Evolutionary conservation across 2,113 vertebrate genomes (phyloP).

Genomic region (Chlorodrepanis virens): DNA sequence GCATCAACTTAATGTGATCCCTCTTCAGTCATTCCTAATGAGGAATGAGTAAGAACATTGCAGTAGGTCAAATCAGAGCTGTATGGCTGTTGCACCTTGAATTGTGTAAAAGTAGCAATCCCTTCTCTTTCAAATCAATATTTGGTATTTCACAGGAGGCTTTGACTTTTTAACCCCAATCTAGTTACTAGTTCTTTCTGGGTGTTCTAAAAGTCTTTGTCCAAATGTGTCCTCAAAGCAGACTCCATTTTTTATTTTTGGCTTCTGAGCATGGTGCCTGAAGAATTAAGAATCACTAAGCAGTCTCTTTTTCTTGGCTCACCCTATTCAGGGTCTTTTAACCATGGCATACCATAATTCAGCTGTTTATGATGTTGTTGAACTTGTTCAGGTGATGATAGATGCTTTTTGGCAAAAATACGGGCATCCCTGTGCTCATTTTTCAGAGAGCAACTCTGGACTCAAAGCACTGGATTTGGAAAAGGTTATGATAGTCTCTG

Average conservation of each 20-base stretch:
- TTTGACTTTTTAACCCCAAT: neutral
- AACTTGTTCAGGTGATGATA: neutral
- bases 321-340: neutral
- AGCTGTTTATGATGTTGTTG: neutral
- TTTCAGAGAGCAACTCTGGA: neutral
- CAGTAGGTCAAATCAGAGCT: neutral
- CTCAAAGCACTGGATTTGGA: neutral
- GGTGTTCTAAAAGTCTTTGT: neutral
- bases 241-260: neutral
- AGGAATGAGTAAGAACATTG: neutral
- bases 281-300: neutral
- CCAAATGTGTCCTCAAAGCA: neutral
- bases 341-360: neutral
- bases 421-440: neutral
- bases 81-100: neutral
- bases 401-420: neutral
- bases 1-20: neutral
- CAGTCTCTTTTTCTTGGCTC: neutral
- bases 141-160: neutral
- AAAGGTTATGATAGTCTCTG: neutral
- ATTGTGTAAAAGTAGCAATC: neutral
- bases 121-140: neutral
- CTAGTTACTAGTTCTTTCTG: neutral
- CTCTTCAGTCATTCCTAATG: neutral
- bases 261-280: neutral